These are phyloP conservation scores for Myotis yumanensis DNA, from an alignment of 2,113 vertebrate species.

Conservation along the genomic window DNA sequence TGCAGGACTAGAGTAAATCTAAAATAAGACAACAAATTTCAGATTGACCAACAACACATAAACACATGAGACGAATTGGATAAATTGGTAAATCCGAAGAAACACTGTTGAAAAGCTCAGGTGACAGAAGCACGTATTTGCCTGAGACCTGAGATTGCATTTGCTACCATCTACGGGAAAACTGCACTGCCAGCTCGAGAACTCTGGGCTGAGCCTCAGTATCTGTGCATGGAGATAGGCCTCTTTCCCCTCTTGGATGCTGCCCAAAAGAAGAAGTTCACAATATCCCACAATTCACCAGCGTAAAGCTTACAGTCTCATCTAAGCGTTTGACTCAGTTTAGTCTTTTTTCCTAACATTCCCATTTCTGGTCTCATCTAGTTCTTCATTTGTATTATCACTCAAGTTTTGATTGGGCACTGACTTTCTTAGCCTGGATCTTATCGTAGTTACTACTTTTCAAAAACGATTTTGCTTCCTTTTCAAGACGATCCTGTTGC, in stretches of 20 bases:
- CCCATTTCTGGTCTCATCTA: not conserved
- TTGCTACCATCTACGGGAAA: not conserved
- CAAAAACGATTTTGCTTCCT: conserved; percentile 7
- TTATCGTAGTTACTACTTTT: conserved; percentile 37
- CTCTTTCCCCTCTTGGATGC: not conserved
- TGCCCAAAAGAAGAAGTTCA: not conserved
- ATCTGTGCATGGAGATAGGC: not conserved
- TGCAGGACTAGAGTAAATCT: not conserved
- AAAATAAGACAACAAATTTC: not conserved
- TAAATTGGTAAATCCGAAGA: not conserved
- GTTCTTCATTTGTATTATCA: conserved; percentile 42
- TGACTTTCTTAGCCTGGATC: conserved; percentile 15
- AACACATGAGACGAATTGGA: conserved; percentile 4
- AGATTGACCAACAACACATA: not conserved
- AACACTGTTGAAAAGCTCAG: not conserved
- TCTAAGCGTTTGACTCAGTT: not conserved
- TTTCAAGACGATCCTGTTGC: conserved; percentile 27
- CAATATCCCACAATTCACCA: not conserved
- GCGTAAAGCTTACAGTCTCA: not conserved
- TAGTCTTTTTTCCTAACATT: not conserved
- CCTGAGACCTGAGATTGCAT: not conserved
- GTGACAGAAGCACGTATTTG: not conserved
- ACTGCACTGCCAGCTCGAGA: not conserved
- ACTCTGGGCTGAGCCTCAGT: not conserved
- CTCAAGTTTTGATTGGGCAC: conserved; percentile 44